phyloP scores from a whole-genome alignment of 2,888 invertebrate species.

The Meghimatium bilineatum region DNA sequence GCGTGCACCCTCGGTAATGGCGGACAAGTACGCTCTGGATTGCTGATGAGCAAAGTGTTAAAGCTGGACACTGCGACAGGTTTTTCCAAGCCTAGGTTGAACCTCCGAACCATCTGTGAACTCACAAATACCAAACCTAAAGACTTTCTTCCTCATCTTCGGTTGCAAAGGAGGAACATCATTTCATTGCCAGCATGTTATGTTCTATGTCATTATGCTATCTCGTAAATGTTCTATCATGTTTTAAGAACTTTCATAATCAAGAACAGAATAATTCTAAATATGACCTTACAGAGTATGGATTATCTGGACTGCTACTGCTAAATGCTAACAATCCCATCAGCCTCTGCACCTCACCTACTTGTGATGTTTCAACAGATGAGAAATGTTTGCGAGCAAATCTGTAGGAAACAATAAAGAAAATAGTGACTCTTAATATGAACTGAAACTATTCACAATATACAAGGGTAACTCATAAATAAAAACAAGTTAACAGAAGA shows the following conservation, averaged over 20 bases:
- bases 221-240: not conserved
- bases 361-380: slow-evolving; percentile 89
- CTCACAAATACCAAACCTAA: too few relatives aligned
- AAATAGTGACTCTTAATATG: not conserved
- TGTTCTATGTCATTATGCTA: not conserved
- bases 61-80: too few relatives aligned
- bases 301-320: slow-evolving; percentile 36
- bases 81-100: too few relatives aligned
- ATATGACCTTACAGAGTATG: slow-evolving; percentile 28
- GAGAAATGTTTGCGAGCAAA: slow-evolving; percentile 96
- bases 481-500: too few relatives aligned
- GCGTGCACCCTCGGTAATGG: too few relatives aligned
- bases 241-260: not conserved
- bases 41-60: too few relatives aligned
- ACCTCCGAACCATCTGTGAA: too few relatives aligned
- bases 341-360: slow-evolving; percentile 91
- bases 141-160: too few relatives aligned
- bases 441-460: too few relatives aligned
- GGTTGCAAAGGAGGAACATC: too few relatives aligned
- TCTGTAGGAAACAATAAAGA: slow-evolving; percentile 74
- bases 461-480: too few relatives aligned
- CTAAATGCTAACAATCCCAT: slow-evolving; percentile 95
- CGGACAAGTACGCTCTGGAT: too few relatives aligned
- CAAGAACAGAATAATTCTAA: not conserved
- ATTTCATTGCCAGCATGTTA: not conserved